Conservation (phyloP, 2,113 vertebrate genomes). For the Cebus imitator region DNA sequence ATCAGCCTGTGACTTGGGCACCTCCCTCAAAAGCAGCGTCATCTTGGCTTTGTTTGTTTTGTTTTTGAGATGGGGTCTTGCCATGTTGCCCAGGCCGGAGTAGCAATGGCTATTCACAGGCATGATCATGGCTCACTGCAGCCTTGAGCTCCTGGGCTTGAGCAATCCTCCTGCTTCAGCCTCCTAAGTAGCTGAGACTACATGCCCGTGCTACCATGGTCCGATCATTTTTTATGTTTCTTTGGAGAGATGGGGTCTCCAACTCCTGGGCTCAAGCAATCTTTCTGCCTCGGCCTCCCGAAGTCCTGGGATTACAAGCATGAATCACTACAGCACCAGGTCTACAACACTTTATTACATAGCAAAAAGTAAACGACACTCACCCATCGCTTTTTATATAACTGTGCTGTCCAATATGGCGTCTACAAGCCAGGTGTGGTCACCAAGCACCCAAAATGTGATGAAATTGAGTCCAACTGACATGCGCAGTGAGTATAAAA, state of each 20-base stretch:
- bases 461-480: not conserved
- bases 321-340: no score
- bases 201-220: not conserved
- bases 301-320: no score
- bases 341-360: no score
- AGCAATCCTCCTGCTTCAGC: not conserved
- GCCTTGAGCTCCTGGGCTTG: not conserved
- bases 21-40: fast-evolving
- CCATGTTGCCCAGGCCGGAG: not conserved
- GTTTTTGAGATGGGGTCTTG: not conserved
- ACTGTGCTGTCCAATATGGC: not conserved
- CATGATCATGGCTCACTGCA: not conserved
- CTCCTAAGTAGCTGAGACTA: not conserved
- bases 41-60: not conserved
- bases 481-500: not conserved
- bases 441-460: not conserved
- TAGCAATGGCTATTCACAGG: not conserved
- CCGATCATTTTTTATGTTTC: not conserved
- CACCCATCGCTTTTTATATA: not conserved
- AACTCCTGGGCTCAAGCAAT: no score
- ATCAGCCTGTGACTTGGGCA: fast-evolving
- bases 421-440: not conserved
- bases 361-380: not conserved
- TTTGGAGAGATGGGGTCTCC: no score
- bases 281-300: no score